Evolutionary conservation across 2,888 invertebrate species (phyloP), one percentile per base, ranked within the genome.

Genomic region (Ecliptopera silaceata): DNA sequence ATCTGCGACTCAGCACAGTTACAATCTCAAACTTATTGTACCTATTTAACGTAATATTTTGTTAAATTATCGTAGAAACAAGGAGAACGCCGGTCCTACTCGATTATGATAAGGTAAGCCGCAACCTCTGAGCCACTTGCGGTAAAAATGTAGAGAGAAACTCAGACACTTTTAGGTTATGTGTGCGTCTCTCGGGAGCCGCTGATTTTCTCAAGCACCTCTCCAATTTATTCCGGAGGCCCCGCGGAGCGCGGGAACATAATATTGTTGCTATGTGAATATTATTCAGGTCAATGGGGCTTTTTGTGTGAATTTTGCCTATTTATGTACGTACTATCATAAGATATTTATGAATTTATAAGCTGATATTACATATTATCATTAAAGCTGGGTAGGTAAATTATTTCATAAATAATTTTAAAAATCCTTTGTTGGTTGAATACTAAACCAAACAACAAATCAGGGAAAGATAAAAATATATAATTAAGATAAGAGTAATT

Each of bases 201-300:
- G 17, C 49, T 59, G 58, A 54, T 50, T 54, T 50, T 26, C 42
- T 45, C 39, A 41, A 58, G 58, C 31, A 58, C 49, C 55, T 56
- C 55, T 51, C 47, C 59, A 56, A 56, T 56, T 56, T 59, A 52
- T 55, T 52, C 12, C 36, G 13, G 36, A 31, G 43, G 36, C 36
- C 45, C 34, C 22, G 42, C 29, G 48, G 58, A 48, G 57, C 48
- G 26, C 46, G 11, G 17, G 26, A 36, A 59, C 46, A 50, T 45
- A 32, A 44, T 41, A 50, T 45, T 41, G 45, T 56, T 34, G 32
- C 49, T 36, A 15, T 20, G 29, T 26, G 3, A 47, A 6, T 6
- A 15, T 31, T 26, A 56, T 42, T 45, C 45, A 32, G 45, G 50
- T 49, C 55, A 34, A 15, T n/a, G 31, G 36, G 20, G 32, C 10